Conservation (phyloP, 2,797 vertebrate species). For the Platalea minor region DNA sequence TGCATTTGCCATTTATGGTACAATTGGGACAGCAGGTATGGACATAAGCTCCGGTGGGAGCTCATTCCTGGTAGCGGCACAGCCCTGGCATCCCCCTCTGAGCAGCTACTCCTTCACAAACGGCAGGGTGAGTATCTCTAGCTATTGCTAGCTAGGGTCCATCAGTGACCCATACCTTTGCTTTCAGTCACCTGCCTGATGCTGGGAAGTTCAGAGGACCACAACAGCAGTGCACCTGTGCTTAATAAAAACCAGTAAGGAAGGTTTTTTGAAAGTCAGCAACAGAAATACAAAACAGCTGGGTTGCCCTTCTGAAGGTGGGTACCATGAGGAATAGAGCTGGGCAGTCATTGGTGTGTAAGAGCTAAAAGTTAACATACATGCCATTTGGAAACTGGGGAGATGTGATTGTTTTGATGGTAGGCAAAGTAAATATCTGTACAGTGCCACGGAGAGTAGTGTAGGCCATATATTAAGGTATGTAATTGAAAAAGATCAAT, state of each 20-base stretch:
- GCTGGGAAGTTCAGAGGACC: not conserved
- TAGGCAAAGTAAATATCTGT: not conserved
- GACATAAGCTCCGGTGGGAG: not conserved
- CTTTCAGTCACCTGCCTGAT: not conserved
- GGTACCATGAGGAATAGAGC: not conserved
- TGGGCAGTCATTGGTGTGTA: rapidly evolving
- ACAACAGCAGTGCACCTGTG: not conserved
- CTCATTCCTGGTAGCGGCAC: rapidly evolving
- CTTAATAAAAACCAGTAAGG: not conserved
- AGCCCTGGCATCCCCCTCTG: too few relatives aligned
- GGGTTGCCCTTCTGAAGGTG: not conserved
- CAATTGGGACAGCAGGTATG: not conserved
- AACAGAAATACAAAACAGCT: not conserved
- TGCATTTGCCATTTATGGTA: not conserved
- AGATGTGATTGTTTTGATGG: not conserved
- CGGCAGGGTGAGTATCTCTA: not conserved
- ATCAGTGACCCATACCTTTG: not conserved
- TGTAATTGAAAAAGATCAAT: not conserved
- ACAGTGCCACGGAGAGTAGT: not conserved
- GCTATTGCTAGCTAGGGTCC: not conserved
- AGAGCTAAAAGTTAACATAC: not conserved
- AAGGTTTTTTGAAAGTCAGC: not conserved
- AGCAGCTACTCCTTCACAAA: not conserved
- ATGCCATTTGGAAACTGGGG: not conserved
- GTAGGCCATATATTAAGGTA: not conserved